Conservation (phyloP, 2,113 vertebrate species). For the Orcinus orca region DNA sequence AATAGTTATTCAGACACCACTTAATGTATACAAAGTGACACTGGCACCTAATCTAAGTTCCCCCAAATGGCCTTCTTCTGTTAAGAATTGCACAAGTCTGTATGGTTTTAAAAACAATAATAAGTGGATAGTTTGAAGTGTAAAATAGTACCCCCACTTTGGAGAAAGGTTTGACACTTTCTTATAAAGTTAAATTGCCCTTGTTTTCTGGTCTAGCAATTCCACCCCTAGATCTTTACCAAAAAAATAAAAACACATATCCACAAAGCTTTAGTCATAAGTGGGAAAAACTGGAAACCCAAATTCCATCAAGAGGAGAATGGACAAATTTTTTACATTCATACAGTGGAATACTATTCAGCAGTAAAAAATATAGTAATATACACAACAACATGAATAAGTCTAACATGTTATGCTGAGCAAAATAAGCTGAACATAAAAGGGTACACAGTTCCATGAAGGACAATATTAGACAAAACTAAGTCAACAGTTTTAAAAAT, state of each 20-base stretch:
- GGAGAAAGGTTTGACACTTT: background rate
- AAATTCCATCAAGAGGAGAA: slow-evolving; percentile 6
- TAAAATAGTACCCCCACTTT: background rate
- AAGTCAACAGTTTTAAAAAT: background rate
- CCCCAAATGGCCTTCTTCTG: background rate
- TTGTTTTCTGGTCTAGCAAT: background rate
- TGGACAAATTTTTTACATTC: background rate
- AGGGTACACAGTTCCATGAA: background rate
- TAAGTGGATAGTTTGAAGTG: background rate
- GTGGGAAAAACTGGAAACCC: background rate
- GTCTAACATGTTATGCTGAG: background rate
- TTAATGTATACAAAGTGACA: background rate
- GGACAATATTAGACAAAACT: background rate
- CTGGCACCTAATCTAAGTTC: background rate
- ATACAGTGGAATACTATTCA: background rate
- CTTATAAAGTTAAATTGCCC: background rate
- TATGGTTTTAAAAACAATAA: background rate
- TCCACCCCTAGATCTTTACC: background rate
- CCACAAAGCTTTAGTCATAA: background rate
- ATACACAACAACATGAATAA: background rate
- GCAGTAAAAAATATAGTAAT: background rate
- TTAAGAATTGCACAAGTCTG: background rate
- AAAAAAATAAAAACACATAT: background rate
- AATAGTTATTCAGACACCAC: background rate
- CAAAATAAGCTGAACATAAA: background rate